Evolutionary conservation across 2,113 vertebrate species (phyloP), one percentile per base, ranked within the genome.

Genomic region (Nerophis ophidion): DNA sequence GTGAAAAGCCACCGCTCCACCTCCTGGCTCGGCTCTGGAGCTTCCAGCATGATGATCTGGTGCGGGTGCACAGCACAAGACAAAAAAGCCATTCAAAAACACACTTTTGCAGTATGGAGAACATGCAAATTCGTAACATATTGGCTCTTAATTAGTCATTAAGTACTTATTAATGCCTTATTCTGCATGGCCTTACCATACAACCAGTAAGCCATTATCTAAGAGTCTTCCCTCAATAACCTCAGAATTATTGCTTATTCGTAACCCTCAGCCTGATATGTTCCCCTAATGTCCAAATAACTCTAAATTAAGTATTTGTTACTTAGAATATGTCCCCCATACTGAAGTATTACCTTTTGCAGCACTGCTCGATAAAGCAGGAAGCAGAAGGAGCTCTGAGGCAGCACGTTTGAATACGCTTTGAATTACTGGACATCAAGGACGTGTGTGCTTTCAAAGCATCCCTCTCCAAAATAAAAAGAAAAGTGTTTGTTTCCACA

Each of bases 1-100:
- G 81, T 80, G 52, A 68, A 72, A 47, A 99, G 82, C 91, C 97
- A 95, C 70, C 87, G 84, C 75, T 47, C 76, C 19, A 97, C 85
- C 48, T 90, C 89, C 34, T 67, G 66, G 61, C 66, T 68, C 6
- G 57, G 71, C 69, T 89, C 80, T 10, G 62, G 72, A 72, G 74
- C 68, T 60, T 82, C 85, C 75, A 85, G 86, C 93, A 94, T 94
- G 79, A 72, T 78, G 81, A 60, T 84, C n/a, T 48, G 7, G 40
- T 65, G 48, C 60, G 17, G 40, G 40, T 42, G 40, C 8, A 55
- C 74, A 78, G 5, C 13, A 19, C 34, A 9, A 11, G 4, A 53
- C 49, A 34, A 61, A 44, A 0, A 8, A n/a, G 9, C 19, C 14
- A 49, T 16, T 19, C 3, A 19, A 19, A 49, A 49, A 56, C 19